phyloP scores from a whole-genome alignment of 1,140 invertebrate species.

The Cheumatopsyche charites region DNA sequence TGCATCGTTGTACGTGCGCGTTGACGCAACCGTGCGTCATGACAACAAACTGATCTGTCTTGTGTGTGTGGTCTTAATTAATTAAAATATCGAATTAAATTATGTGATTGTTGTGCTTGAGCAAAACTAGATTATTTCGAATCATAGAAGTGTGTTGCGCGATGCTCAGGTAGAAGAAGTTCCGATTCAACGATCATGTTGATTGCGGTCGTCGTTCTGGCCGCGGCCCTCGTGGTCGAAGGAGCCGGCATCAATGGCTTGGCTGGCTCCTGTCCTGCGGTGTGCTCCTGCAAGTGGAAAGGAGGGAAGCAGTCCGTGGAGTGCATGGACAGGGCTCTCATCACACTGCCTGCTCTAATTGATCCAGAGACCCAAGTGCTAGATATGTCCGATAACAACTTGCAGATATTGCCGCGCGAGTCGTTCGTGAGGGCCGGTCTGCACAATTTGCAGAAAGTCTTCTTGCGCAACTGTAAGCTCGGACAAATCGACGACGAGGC shows the following conservation, averaged over 20 bases:
- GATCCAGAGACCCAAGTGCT: constrained; percentile 89
- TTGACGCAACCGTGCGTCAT: not conserved
- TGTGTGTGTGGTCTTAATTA: not conserved
- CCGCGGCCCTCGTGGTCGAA: constrained; percentile 54
- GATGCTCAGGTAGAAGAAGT: constrained; percentile 17
- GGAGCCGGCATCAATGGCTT: constrained; percentile 53
- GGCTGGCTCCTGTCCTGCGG: constrained; percentile 70
- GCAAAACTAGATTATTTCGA: not conserved
- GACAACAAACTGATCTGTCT: no score
- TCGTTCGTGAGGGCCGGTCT: constrained; percentile 80
- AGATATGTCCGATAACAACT: constrained; percentile 84
- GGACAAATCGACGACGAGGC: constrained; percentile 84
- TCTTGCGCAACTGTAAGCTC: constrained; percentile 79
- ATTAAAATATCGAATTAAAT: not conserved
- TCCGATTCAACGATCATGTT: not conserved
- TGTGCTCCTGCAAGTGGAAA: constrained; percentile 92
- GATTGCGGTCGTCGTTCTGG: constrained; percentile 45
- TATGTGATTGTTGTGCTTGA: not conserved
- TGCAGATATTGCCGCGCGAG: constrained; percentile 79
- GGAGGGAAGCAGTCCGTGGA: constrained; percentile 89
- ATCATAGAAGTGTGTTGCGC: not conserved
- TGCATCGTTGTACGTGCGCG: constrained; percentile 8
- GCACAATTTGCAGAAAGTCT: constrained; percentile 85
- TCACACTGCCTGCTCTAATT: constrained; percentile 80
- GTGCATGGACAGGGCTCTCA: constrained; percentile 80